These are phyloP conservation scores for Aspidiotus rigidus DNA, from an alignment of 2,888 invertebrate genomes.

Conservation along the genomic window DNA sequence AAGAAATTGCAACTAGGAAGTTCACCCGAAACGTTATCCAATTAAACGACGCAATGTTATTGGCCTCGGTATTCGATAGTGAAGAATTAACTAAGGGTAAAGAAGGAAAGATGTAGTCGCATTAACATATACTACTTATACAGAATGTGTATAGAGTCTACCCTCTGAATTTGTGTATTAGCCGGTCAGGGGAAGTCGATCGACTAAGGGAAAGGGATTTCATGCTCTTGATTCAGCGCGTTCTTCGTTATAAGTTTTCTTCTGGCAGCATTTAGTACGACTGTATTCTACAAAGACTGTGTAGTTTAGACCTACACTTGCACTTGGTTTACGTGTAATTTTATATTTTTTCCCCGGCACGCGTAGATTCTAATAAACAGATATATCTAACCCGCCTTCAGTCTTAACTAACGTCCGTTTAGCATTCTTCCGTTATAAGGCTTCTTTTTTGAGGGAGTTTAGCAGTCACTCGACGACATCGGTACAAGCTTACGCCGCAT, in stretches of 20 bases:
- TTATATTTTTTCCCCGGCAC: background rate
- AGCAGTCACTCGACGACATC: too few species aligned
- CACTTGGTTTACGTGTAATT: background rate
- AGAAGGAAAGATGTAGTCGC: background rate
- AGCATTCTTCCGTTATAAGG: background rate
- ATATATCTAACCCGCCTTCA: background rate
- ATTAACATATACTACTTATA: background rate
- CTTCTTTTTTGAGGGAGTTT: background rate
- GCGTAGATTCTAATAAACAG: constrained; percentile 1
- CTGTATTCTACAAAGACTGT: too few species aligned
- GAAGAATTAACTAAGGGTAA: background rate
- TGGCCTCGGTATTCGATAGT: background rate
- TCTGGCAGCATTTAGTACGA: too few species aligned
- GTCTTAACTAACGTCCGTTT: background rate
- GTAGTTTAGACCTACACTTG: too few species aligned
- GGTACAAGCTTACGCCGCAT: too few species aligned
- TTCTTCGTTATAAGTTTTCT: background rate
- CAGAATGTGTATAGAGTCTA: too few species aligned
- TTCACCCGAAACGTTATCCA: background rate
- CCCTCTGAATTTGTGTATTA: too few species aligned
- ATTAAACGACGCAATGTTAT: background rate
- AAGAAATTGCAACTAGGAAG: background rate
- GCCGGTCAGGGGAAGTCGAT: too few species aligned
- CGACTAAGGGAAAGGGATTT: background rate
- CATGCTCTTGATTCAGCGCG: background rate